These are phyloP conservation scores for Pristionchus pacificus DNA, from an alignment of 1,140 invertebrate species.

Conservation along the genomic window DNA sequence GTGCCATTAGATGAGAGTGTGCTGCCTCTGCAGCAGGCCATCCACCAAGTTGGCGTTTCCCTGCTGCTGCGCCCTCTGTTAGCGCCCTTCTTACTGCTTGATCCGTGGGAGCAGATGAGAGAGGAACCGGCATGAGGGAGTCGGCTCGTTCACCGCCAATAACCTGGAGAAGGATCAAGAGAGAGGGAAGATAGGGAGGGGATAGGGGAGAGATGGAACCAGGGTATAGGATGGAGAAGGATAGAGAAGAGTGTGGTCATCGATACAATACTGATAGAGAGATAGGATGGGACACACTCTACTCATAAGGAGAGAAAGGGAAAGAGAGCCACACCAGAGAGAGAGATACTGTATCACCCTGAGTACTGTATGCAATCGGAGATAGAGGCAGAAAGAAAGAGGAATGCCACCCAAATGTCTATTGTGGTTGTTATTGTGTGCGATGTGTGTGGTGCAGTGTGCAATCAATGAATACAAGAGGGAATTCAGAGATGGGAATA, in stretches of 20 bases:
- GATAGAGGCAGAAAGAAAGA: constrained; percentile 1
- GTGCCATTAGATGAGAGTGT: too few relatives aligned
- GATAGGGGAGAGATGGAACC: constrained; percentile 16
- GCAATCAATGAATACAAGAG: constrained; percentile 16
- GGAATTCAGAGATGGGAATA: constrained; percentile 12
- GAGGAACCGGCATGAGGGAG: constrained; percentile 51
- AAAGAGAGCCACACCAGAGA: neutral
- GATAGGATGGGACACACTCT: constrained; percentile 5
- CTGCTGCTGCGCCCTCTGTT: neutral
- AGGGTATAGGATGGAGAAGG: constrained; percentile 14
- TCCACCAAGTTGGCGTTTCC: neutral
- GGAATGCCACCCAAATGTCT: constrained; percentile 1
- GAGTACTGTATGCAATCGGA: too few relatives aligned
- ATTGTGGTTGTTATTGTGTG: neutral
- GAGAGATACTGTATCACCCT: too few relatives aligned
- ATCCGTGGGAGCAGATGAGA: constrained; percentile 53
- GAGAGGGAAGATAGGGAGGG: too few relatives aligned
- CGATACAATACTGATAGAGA: too few relatives aligned
- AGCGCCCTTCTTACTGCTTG: constrained; percentile 50
- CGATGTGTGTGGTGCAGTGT: neutral
- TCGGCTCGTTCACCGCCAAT: constrained; percentile 54
- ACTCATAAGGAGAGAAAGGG: constrained; percentile 14
- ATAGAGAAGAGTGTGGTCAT: neutral
- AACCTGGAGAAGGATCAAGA: constrained; percentile 43
- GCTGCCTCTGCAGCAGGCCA: too few relatives aligned